Evolutionary conservation across 2,888 invertebrate species (phyloP).

Genomic region (Parasteatoda lunata): DNA sequence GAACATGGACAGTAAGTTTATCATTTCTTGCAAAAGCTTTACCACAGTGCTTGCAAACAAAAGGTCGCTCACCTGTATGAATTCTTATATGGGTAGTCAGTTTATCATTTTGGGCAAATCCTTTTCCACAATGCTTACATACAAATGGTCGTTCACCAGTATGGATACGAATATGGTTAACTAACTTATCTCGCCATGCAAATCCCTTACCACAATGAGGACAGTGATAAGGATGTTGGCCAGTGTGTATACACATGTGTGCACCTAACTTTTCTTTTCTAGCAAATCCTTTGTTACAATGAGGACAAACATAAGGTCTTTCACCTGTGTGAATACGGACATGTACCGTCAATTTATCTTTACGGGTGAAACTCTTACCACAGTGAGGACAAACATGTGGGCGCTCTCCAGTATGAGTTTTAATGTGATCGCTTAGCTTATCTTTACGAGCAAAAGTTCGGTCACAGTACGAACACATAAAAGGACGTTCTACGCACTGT

Average conservation of each 20-base stretch:
- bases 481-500: conserved; percentile 60
- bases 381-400: conserved; percentile 55
- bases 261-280: conserved; percentile 55
- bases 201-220: conserved; percentile 60
- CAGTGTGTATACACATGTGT: conserved; percentile 61
- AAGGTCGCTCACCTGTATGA: conserved; percentile 62
- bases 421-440: conserved; percentile 57
- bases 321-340: conserved; percentile 57
- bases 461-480: conserved; percentile 56
- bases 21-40: conserved; percentile 62
- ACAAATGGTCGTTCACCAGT: conserved; percentile 59
- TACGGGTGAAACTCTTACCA: conserved; percentile 60
- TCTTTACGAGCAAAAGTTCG: conserved; percentile 55
- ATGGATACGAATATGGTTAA: conserved; percentile 60
- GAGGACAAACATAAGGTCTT: conserved; percentile 53
- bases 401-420: conserved; percentile 55
- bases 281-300: conserved; percentile 56
- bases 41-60: conserved; percentile 62
- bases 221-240: conserved; percentile 53
- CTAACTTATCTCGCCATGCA: conserved; percentile 58
- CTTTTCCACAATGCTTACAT: conserved; percentile 62
- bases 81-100: conserved; percentile 54
- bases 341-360: conserved; percentile 57
- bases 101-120: conserved; percentile 62
- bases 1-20: conserved; percentile 54